phyloP scores from a whole-genome alignment of 2,113 vertebrate species.

The Mesoclemmys tuberculata region DNA sequence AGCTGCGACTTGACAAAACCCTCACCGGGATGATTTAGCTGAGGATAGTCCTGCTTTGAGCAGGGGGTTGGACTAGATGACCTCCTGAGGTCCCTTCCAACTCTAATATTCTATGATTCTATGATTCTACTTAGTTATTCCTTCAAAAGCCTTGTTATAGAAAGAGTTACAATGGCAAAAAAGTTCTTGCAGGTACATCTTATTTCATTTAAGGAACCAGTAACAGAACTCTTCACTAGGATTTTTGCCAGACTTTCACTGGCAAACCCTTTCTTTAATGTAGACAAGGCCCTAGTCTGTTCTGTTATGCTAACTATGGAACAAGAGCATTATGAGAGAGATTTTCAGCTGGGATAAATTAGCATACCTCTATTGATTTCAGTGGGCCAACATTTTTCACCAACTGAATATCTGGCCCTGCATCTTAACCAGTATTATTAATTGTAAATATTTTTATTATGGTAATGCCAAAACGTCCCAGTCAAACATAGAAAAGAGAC shows the following conservation, averaged over 20 bases:
- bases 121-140: background rate
- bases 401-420: background rate
- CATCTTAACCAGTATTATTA: background rate
- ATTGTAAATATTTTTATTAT: background rate
- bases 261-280: background rate
- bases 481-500: accelerated
- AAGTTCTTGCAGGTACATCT: background rate
- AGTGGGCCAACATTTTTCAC: background rate
- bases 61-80: too few relatives aligned
- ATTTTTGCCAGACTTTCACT: background rate
- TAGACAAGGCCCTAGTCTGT: background rate
- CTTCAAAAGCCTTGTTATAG: background rate
- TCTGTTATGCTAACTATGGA: background rate
- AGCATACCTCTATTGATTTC: background rate
- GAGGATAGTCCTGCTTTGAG: too few relatives aligned
- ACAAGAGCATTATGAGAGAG: background rate
- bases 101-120: too few relatives aligned
- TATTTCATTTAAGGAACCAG: background rate
- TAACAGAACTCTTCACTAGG: background rate
- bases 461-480: background rate
- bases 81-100: too few relatives aligned
- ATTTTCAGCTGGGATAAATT: background rate
- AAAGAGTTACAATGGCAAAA: background rate
- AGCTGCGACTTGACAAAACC: too few relatives aligned
- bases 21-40: too few relatives aligned